A percentile compares a stretch with the other conserved stretches of the same genome.
phyloP scores from a whole-genome alignment of 2,113 vertebrate species.

The Chascanopsetta lugubris region DNA sequence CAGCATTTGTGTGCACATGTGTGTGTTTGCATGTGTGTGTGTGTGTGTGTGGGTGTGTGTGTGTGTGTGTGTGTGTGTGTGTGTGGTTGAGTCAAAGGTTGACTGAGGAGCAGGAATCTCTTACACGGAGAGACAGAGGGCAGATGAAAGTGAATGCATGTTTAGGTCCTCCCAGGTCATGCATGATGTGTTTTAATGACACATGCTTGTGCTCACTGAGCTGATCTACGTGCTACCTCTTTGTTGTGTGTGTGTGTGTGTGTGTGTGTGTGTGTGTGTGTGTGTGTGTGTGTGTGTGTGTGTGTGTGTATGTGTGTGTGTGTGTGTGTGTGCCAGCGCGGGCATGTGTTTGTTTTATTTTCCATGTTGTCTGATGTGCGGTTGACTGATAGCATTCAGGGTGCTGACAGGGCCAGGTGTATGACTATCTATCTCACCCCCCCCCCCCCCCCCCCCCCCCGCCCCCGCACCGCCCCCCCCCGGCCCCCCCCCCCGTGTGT shows the following conservation, averaged over 20 bases:
- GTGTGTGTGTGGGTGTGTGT: too few relatives aligned
- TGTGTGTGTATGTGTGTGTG: constrained; percentile 38
- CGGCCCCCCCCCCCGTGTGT: too few relatives aligned
- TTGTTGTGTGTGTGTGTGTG: constrained; percentile 29
- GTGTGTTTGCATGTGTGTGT: too few relatives aligned
- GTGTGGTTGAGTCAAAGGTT: constrained; percentile 57
- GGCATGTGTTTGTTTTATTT: constrained; percentile 69
- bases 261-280: constrained; percentile 59
- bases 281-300: constrained; percentile 48
- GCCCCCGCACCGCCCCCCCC: too few relatives aligned
- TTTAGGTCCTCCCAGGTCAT: constrained; percentile 26
- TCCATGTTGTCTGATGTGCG: constrained; percentile 63
- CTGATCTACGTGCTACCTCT: constrained; percentile 22
- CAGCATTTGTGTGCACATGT: too few relatives aligned
- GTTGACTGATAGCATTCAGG: constrained; percentile 75
- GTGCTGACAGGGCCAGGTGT: constrained; percentile 71
- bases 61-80: constrained; percentile 35
- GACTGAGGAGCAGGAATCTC: constrained; percentile 70
- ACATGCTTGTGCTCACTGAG: constrained; percentile 43
- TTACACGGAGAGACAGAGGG: constrained; percentile 12
- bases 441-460: too few relatives aligned
- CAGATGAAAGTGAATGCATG: constrained; percentile 45
- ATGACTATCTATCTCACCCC: constrained; percentile 66
- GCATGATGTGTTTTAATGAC: constrained; percentile 46
- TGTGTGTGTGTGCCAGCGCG: constrained; percentile 30